Conservation (phyloP, 2,888 invertebrate species). For the Lycia hirtaria region DNA sequence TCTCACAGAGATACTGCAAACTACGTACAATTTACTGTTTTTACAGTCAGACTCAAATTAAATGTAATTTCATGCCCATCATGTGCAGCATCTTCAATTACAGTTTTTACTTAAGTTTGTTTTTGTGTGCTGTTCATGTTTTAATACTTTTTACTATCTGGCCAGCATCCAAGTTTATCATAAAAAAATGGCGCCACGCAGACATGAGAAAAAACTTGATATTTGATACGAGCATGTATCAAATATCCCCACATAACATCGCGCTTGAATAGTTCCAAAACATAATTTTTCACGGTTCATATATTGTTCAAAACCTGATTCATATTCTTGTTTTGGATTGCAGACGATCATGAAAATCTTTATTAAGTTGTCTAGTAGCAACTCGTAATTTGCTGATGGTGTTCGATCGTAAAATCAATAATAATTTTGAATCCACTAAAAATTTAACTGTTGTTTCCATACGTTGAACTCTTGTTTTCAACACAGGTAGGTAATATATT, state of each 20-base stretch:
- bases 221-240: conserved; percentile 63
- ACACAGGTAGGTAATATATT: conserved; percentile 55
- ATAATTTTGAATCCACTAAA: conserved; percentile 17
- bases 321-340: conserved; percentile 45
- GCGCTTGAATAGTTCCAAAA: conserved; percentile 68
- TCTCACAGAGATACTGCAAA: conserved; percentile 15
- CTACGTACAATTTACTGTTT: conserved; percentile 19
- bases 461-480: conserved; percentile 34
- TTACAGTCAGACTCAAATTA: conserved; percentile 30
- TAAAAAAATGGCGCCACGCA: conserved; percentile 72
- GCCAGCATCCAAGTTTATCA: conserved; percentile 18
- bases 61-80: conserved; percentile 40
- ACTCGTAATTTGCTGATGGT: conserved; percentile 44
- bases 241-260: conserved; percentile 55
- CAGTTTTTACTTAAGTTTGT: conserved; percentile 38
- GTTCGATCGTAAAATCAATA: conserved; percentile 27
- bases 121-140: conserved; percentile 33
- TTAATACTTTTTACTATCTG: conserved; percentile 37
- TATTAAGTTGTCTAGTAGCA: conserved; percentile 48
- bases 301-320: conserved; percentile 58
- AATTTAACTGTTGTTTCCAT: conserved; percentile 16
- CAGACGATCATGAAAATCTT: conserved; percentile 44
- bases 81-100: conserved; percentile 40
- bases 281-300: conserved; percentile 66
- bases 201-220: conserved; percentile 55